Evolutionary conservation across 2,797 vertebrate genomes (phyloP), one percentile per base, ranked within the genome.

Genomic region (Urosaurus nigricauda): DNA sequence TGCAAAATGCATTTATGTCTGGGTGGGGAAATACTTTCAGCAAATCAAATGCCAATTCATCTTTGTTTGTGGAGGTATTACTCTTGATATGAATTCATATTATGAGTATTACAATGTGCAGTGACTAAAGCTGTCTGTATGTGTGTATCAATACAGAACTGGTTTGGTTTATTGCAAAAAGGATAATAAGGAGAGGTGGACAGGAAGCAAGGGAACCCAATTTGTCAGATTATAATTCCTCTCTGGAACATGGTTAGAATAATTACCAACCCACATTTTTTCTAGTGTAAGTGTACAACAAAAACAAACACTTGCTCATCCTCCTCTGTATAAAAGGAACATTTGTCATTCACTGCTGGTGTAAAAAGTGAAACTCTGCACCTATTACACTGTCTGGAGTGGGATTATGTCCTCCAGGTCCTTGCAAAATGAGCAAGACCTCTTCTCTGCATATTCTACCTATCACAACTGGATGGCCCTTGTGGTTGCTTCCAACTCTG

Each of bases 31-130:
- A 37, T n/a, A 37, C 21, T 84, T 73, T 16, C 53, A 75, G 35
- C 26, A 60, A 77, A 63, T 77, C 16, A 77, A 85, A 77, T 21
- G 8, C 26, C 6, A 86, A 91, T 84, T 32, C 17, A 82, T 86
- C 91, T 89, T 86, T 8, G 84, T 47, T 4, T 2, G 4, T 63
- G 85, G 53, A 84, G 35, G 16, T 4, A 19, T 32, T 29, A 51
- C 47, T 63, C 14, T 37, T 75, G 29, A 43, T 73, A 92, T n/a
- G 90, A 93, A 90, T 4, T 16, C 84, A 71, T 2, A 77, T 74
- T 32, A 78, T 16, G 82, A 0, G n/a, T 24, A 16, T 12, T 12
- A 47, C 21, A 68, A 12, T 17, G 29, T 53, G 32, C 13, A 79
- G 58, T 17, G 43, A 70, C 70, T 29, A 29, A 2, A 51, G 1